Conservation (phyloP, 1,140 invertebrate genomes). For the Drosophila paulistorum region DNA sequence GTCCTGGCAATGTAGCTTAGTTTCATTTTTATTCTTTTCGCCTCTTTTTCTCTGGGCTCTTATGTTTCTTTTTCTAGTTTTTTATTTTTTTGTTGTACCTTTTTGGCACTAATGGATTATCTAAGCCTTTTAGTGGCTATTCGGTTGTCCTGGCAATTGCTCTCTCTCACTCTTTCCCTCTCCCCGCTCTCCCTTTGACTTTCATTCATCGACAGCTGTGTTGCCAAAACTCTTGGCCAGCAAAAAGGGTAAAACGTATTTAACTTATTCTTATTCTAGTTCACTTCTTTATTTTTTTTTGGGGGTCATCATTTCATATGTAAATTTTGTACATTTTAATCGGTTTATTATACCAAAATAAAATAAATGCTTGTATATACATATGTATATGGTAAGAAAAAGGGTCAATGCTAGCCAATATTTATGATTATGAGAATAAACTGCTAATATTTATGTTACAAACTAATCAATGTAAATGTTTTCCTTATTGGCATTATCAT, state of each 20-base stretch:
- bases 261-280: constrained; percentile 21
- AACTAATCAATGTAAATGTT: constrained; percentile 60
- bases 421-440: constrained; percentile 41
- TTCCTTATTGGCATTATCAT: constrained; percentile 56
- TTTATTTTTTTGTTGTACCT: constrained; percentile 46
- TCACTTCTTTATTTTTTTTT: constrained; percentile 24
- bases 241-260: constrained; percentile 32
- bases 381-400: neutral
- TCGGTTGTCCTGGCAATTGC: constrained; percentile 64
- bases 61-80: neutral
- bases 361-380: neutral
- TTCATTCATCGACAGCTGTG: constrained; percentile 52
- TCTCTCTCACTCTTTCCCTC: constrained; percentile 1
- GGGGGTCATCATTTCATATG: constrained; percentile 50
- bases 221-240: constrained; percentile 52
- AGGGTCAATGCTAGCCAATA: constrained; percentile 22
- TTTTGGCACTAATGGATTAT: constrained; percentile 77
- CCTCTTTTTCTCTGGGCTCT: neutral
- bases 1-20: constrained; percentile 51
- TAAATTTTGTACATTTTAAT: constrained; percentile 58
- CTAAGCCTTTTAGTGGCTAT: constrained; percentile 79
- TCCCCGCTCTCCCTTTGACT: neutral
- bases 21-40: constrained; percentile 33
- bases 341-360: constrained; percentile 45
- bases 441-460: constrained; percentile 41